Evolutionary conservation across 2,113 vertebrate species (phyloP), one percentile per base, ranked within the genome.

Genomic region (Burhinus bistriatus): DNA sequence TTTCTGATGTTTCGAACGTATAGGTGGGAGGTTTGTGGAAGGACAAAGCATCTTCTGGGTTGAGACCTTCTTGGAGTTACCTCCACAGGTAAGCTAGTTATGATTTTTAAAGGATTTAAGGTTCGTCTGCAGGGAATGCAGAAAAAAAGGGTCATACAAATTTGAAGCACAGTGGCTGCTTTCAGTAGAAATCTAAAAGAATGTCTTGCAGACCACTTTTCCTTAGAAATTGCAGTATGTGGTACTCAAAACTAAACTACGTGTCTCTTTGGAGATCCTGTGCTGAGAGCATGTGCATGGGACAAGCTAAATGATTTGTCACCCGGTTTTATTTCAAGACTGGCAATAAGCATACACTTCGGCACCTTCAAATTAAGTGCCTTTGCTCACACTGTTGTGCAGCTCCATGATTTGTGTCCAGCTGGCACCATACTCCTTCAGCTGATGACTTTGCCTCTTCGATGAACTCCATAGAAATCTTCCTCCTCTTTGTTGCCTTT

Each of bases 1-100:
- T 70, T 88, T 66, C 29, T 83, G 59, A 29, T 55, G 40, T 73
- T 84, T 59, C 2, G 3, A 81, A 83, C 9, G 2, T 20, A 1
- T 5, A 22, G 6, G 13, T 0, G 0, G 45, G 45, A 62, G 21
- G 5, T 84, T 29, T 90, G 65, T 36, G 70, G 55, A 90, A 82
- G 30, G 16, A 52, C 14, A 30, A 83, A 91, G 15, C 9, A 55
- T 40, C 42, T 86, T 66, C 20, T 66, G 36, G 34, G 11, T 30
- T 54, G 71, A 89, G 52, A 51, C 9, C 23, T 54, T 22, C 71
- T 72, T 58, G 78, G 38, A 87, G 15, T 26, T 27, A 42, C 36
- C 40, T 21, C 21, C 27, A 44, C 7, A 57, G 21, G 25, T 49
- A 66, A 89, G 23, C 16, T 52, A 70, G 36, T 85, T 38, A 25